Evolutionary conservation across 2,113 vertebrate genomes (phyloP), one percentile per base, ranked within the genome.

Genomic region (Carassius carassius): DNA sequence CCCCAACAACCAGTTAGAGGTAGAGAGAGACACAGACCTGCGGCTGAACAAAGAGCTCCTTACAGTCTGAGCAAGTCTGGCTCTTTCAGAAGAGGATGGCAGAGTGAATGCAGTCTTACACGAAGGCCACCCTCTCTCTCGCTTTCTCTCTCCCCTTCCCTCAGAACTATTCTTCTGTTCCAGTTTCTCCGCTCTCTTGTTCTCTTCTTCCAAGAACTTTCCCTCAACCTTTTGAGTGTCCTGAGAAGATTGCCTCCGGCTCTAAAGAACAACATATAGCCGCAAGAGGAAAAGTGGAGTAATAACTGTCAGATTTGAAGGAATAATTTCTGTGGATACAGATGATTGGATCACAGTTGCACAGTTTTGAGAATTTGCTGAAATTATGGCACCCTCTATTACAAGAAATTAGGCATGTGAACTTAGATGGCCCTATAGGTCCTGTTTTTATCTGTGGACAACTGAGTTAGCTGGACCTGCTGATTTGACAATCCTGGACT

Each of bases 31-130:
- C 86, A 87, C 84, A 78, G 84, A 90, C 89, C 82, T 89, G 86
- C 84, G 79, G 81, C 72, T 86, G 89, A 90, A 92, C 92, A 93
- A 92, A 92, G 91, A 92, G 89, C 87, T 92, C 91, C 90, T 93
- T 91, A 92, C 90, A 91, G 89, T 90, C 90, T 58, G 90, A 92
- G 92, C 91, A 93, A 93, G 92, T 92, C 90, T 89, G 86, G 83
- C 85, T 91, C 92, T 93, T 93, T 94, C 86, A 90, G 86, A 86
- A 81, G 75, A 90, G 87, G 91, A 91, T 89, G 91, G 89, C 87
- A 86, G 81, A 75, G 88, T 94, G 91, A 94, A 94, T 93, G 89
- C 90, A 84, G 91, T 90, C 91, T 93, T 93, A 91, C 93, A 91
- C 90, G 82, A 82, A 82, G 47, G n/a, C 49, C 85, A 83, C 32